Evolutionary conservation across 2,113 vertebrate species (phyloP).

Genomic region (Chamaetylas fuelleborni): DNA sequence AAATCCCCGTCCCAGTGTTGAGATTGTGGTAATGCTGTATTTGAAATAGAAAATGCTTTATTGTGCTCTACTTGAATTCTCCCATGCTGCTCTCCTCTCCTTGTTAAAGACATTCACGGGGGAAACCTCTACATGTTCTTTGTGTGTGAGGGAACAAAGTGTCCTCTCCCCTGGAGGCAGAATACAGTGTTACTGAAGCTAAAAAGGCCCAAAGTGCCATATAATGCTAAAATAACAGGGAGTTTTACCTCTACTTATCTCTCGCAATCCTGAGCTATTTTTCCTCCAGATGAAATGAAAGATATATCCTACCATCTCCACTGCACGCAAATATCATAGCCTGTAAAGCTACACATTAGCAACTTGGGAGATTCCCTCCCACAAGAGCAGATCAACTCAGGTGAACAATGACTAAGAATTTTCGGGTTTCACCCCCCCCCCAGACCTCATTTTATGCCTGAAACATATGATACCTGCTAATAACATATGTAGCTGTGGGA

Average conservation of each 20-base stretch:
- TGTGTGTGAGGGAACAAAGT: conserved; percentile 31
- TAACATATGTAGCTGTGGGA: not conserved
- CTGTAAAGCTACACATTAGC: not conserved
- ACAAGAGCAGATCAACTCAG: not conserved
- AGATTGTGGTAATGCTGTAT: not conserved
- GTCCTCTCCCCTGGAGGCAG: conserved; percentile 31
- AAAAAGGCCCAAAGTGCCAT: conserved; percentile 30
- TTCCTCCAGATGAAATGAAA: conserved; percentile 38
- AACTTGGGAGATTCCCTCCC: not conserved
- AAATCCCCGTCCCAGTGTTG: not conserved
- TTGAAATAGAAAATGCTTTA: conserved; percentile 27
- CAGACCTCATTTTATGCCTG: not conserved
- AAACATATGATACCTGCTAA: not conserved
- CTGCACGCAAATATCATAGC: not conserved
- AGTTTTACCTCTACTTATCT: conserved; percentile 39
- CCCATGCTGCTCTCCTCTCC: conserved; percentile 14
- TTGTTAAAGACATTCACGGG: not conserved
- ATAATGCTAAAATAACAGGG: conserved; percentile 61
- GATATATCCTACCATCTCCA: not conserved
- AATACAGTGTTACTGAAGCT: not conserved
- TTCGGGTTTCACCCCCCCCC: not conserved
- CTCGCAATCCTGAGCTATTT: conserved; percentile 42
- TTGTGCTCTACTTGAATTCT: conserved; percentile 23
- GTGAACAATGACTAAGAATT: not conserved
- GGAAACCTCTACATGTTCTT: conserved; percentile 32